Evolutionary conservation across 2,888 invertebrate species (phyloP).

Genomic region (Peribatodes rhomboidaria): DNA sequence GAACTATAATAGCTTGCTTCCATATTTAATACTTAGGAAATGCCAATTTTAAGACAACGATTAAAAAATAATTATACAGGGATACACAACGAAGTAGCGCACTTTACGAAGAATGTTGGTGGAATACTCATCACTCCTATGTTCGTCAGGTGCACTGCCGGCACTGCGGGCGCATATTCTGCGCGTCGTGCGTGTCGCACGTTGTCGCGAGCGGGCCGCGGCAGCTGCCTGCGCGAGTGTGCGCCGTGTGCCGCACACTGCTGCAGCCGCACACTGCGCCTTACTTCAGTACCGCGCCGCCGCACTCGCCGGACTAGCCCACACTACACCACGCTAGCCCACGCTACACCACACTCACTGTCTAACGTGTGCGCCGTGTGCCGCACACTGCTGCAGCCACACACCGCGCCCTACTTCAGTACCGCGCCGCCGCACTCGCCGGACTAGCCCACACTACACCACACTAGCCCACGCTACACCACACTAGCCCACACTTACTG

Average conservation of each 20-base stretch:
- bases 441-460: conserved; percentile 57
- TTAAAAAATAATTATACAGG: too few relatives aligned
- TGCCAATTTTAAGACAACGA: too few relatives aligned
- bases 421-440: conserved; percentile 89
- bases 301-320: conserved; percentile 79
- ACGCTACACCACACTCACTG: background rate
- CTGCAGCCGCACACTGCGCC: conserved; percentile 96
- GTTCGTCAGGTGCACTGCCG: conserved; percentile 96
- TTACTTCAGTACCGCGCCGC: conserved; percentile 95
- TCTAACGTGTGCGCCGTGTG: conserved; percentile 85
- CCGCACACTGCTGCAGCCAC: conserved; percentile 97
- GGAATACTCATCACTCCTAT: too few relatives aligned
- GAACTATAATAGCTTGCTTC: too few relatives aligned
- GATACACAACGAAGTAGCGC: too few relatives aligned
- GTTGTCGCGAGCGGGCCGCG: conserved; percentile 95
- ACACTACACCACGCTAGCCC: background rate
- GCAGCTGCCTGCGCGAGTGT: conserved; percentile 94
- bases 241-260: conserved; percentile 98
- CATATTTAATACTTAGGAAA: too few relatives aligned
- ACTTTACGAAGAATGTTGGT: too few relatives aligned
- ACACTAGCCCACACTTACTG: too few relatives aligned
- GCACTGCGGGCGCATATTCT: conserved; percentile 99
- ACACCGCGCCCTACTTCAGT: conserved; percentile 97
- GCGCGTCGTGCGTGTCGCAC: conserved; percentile 93
- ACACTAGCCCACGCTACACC: background rate